These are phyloP conservation scores for Grammomys surdaster DNA, from an alignment of 2,113 vertebrate genomes.

Conservation along the genomic window DNA sequence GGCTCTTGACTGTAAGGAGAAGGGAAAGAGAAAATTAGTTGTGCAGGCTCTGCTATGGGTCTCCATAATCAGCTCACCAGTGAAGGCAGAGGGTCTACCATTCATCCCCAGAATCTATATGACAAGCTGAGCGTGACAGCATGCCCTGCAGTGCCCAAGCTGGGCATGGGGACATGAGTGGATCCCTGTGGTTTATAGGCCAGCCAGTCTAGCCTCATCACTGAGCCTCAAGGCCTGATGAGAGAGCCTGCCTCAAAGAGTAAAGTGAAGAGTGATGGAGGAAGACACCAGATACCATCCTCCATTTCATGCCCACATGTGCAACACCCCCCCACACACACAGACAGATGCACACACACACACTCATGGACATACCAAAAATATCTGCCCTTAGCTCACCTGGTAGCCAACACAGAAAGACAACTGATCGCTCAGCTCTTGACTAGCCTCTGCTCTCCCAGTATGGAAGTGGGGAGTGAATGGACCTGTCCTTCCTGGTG, in stretches of 20 bases:
- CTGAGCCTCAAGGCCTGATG: neutral
- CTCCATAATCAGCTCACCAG: neutral
- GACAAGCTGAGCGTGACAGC: neutral
- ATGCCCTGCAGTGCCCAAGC: neutral
- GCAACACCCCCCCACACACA: neutral
- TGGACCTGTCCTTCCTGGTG: too few relatives aligned
- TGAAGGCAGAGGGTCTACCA: neutral
- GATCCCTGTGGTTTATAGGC: neutral
- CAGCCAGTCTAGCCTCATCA: neutral
- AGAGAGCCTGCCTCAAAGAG: neutral
- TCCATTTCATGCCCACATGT: neutral
- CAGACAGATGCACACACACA: neutral
- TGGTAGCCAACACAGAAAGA: neutral
- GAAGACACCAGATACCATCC: neutral
- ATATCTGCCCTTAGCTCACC: accelerated
- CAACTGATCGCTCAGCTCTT: accelerated
- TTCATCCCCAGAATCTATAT: neutral
- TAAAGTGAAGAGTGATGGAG: neutral
- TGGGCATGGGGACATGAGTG: neutral
- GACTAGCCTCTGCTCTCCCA: too few relatives aligned
- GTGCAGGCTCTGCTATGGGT: neutral
- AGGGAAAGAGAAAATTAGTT: neutral
- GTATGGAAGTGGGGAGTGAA: neutral
- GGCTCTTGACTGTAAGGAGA: neutral
- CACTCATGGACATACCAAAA: neutral